These are phyloP conservation scores for Trogon surrucura DNA, from an alignment of 2,113 vertebrate genomes.

Conservation along the genomic window DNA sequence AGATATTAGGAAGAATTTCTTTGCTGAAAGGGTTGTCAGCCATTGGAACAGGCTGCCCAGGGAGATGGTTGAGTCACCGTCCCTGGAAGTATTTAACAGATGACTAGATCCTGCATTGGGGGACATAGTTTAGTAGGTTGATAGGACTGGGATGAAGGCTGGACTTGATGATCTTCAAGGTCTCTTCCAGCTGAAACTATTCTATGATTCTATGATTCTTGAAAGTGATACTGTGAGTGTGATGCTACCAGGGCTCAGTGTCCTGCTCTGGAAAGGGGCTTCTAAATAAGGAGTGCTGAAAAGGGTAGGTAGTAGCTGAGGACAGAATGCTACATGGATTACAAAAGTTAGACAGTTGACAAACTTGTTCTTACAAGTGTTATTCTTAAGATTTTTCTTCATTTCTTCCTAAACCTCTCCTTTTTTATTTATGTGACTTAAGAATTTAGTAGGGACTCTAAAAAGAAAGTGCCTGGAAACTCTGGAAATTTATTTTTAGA, in stretches of 20 bases:
- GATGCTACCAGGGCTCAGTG: neutral
- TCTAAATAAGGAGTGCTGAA: neutral
- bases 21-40: too few species aligned
- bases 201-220: neutral
- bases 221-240: neutral
- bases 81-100: too few species aligned
- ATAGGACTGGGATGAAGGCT: too few species aligned
- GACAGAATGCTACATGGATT: neutral
- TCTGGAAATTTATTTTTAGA: neutral
- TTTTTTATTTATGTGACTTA: neutral
- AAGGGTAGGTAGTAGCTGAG: neutral
- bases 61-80: too few species aligned
- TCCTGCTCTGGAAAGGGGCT: neutral
- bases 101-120: too few species aligned
- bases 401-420: neutral
- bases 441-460: neutral
- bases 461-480: neutral
- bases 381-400: neutral
- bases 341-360: neutral
- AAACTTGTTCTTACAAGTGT: neutral
- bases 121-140: too few species aligned
- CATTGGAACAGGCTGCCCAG: too few species aligned
- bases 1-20: too few species aligned
- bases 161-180: too few species aligned
- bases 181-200: too few species aligned